Base-by-base conservation (phyloP, 2,113 vertebrate species). In the Clarias magur region DNA sequence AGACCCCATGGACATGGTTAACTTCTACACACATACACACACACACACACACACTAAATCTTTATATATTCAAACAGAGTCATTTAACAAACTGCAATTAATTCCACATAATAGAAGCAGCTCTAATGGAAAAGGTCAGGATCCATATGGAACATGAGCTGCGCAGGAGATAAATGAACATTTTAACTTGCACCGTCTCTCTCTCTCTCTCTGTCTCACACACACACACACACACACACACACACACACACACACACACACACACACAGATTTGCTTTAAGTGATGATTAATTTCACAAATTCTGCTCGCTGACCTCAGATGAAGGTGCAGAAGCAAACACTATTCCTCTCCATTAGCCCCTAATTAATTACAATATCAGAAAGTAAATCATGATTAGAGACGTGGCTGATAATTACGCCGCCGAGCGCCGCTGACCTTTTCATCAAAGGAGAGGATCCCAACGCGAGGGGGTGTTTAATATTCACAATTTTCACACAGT, bases 151-250 rank as follows among this genome's bases (percentile, higher is more conserved):
- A 83, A 56, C 54, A 68, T 16, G 53, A 89, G 90, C 79, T 76
- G 89, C 68, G 82, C 89, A 90, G 90, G 87, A 23, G 63, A 86
- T 67, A 85, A 70, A 90, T 90, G 90, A 91, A 93, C 93, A 87
- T 89, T 88, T 92, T 88, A 75, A 42, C 54, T 84, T 57, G 67
- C 34, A 30, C 75, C 53, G 19, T 54, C 21, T 38, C 38, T 73
- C 11, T 15, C 21, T 21, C 30, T 53, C 63, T 16, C 60, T 25
- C 60, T 34, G 1, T 34, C 34, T 34, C 42, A 42, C 81, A n/a
- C 11, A 60, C 82, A 57, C 53, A 34, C 48, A 57, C 57, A 25
- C 73, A 34, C 73, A 27, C 34, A 12, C 59, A 78, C 15, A 67
- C 75, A 56, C n/a, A 59, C 57, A 38, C 42, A 53, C 21, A 68